These are phyloP conservation scores for Procambarus virginalis DNA, from an alignment of 1,140 invertebrate genomes.

Conservation along the genomic window DNA sequence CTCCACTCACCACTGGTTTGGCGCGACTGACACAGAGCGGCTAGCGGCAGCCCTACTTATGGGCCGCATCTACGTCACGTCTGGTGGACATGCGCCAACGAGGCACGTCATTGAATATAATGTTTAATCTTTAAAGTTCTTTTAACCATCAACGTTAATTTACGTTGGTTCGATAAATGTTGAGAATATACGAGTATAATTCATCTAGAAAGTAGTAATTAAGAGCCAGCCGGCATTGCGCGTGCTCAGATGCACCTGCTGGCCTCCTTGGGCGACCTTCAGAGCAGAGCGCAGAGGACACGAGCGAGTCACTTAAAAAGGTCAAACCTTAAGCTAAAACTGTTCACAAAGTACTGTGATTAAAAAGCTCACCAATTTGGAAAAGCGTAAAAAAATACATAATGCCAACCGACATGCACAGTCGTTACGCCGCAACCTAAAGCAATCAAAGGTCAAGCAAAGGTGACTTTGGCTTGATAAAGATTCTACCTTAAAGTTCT, in stretches of 20 bases:
- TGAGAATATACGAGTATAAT: background rate
- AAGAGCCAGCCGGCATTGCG: conserved; percentile 8
- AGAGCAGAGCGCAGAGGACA: background rate
- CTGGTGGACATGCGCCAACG: background rate
- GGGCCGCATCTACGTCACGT: conserved; percentile 11
- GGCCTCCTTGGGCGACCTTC: conserved; percentile 50
- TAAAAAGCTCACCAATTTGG: background rate
- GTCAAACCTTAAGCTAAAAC: background rate
- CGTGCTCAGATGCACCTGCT: background rate
- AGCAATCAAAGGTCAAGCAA: no score
- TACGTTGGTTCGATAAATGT: background rate
- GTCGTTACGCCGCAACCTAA: no score
- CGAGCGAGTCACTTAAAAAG: background rate
- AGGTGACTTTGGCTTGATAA: no score
- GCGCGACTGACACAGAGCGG: conserved; percentile 47
- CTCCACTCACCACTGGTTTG: conserved; percentile 52
- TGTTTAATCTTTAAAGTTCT: background rate
- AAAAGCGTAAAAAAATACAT: no score
- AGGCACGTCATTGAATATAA: background rate
- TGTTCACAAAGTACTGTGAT: background rate
- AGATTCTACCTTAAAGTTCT: no score
- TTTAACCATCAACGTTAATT: background rate
- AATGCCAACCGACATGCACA: no score
- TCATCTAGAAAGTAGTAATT: no score
- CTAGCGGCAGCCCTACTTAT: conserved; percentile 19